Base-by-base conservation (phyloP, 2,113 vertebrate species). In the Myotis yumanensis region DNA sequence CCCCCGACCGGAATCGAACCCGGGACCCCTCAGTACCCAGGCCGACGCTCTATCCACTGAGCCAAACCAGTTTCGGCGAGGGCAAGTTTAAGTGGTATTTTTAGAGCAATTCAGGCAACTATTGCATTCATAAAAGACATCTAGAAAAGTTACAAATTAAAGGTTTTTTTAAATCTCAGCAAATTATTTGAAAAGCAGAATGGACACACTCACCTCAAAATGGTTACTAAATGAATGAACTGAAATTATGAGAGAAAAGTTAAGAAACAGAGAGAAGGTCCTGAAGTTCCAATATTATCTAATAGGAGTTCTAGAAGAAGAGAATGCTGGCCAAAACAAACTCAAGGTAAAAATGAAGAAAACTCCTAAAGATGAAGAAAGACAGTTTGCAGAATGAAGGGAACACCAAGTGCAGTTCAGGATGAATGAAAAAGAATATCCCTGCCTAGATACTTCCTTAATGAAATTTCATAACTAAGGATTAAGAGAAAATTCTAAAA, bases 201-300 rank as follows among this genome's bases (percentile, higher is more conserved):
- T 59, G 10, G 37, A 28, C 23, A 92, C 23, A 46, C 18, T 79
- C 12, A 81, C 25, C 28, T 90, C 37, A 83, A 77, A 94, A 35
- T 89, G 54, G 28, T 88, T 89, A 32, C 59, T 76, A 84, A 88
- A 83, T 57, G 88, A 88, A 4, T 87, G 18, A 80, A 4, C 17
- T 92, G 52, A 89, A 91, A 92, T 93, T 80, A 64, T 64, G 28
- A 68, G 68, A 94, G 57, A 71, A 90, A 84, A 66, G 5, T 85
- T 68, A 91, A 85, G 23, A 64, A 59, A 84, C 40, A 84, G 18
- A 75, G 16, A 54, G 75, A 88, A 94, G 11, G 7, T n/a, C 54
- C 16, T 90, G 12, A 90, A 62, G 7, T 93, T 90, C 5, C 5
- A 83, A 4, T 22, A 77, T 46, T 12, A 52, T 40, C 22, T 80